Evolutionary conservation across 2,888 invertebrate species (phyloP), one percentile per base, ranked within the genome.

Genomic region (Elmis aenea): DNA sequence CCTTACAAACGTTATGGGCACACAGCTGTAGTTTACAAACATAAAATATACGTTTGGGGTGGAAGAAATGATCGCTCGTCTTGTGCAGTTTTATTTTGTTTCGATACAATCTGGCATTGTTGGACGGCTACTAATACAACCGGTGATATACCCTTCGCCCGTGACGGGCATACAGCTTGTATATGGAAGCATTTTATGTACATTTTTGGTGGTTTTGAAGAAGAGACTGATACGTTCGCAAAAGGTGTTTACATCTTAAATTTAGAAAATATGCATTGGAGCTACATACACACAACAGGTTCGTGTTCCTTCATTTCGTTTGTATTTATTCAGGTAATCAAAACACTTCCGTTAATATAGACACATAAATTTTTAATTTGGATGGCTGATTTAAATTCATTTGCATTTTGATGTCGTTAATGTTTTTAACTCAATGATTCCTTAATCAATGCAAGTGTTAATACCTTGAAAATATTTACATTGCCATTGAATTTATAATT

Each of bases 141-240:
- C 2, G 92, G 92, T 0, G 69, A 69, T 27, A 69, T 81, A 14
- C 94, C 94, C 0, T 80, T 81, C 37, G 85, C 90, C 0, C 76
- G 92, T 52, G 94, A 95, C 68, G 95, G 94, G 0, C 94, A 95
- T 64, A 84, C 91, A 1, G 91, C 93, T 1, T 89, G 89, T 61
- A 70, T 89, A 1, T 82, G 87, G 50, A 73, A 74, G 34, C 75
- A 83, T 54, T 77, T 73, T 55, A 92, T 93, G 91, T 88, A 83
- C 58, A 80, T 94, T 41, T 92, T 89, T 71, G 93, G 91, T 14
- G 94, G 94, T 0, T 94, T 85, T 68, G 90, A 92, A 61, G 91
- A 92, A 61, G 79, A 81, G 33, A 76, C 81, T 22, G 83, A 86
- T 59, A 75, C 81, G 44, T 91, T 88, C 66, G 85, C 87, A 3